A percentile compares a stretch with the other conserved stretches of the same genome.
These are phyloP conservation scores for Drosophila gunungcola DNA, from an alignment of 1,140 invertebrate species.

Conservation along the genomic window DNA sequence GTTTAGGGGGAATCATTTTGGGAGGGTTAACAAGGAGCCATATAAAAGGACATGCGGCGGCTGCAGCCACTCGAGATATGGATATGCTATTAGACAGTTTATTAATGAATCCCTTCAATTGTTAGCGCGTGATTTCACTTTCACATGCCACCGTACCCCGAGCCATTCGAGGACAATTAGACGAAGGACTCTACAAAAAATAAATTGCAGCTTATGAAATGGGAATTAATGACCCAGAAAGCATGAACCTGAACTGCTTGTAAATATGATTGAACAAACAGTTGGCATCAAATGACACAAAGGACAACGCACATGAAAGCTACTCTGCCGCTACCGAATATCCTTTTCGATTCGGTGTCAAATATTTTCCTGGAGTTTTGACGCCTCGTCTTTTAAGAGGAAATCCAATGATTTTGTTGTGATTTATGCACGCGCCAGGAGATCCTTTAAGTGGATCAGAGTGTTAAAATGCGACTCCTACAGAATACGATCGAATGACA, in stretches of 20 bases:
- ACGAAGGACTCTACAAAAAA: conserved; percentile 49
- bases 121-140: conserved; percentile 81
- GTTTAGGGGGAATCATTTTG: conserved; percentile 23
- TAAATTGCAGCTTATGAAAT: conserved; percentile 67
- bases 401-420: conserved; percentile 36
- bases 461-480: conserved; percentile 1
- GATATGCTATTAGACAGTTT: conserved; percentile 81
- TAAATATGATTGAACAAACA: conserved; percentile 78
- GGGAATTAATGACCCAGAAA: conserved; percentile 72
- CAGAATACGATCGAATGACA: not conserved
- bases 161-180: conserved; percentile 64
- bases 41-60: conserved; percentile 74
- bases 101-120: conserved; percentile 83
- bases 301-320: conserved; percentile 69
- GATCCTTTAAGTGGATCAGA: conserved; percentile 17
- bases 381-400: conserved; percentile 43
- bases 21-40: conserved; percentile 53
- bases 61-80: conserved; percentile 67
- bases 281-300: conserved; percentile 58
- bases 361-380: conserved; percentile 67
- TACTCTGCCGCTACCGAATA: conserved; percentile 55
- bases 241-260: conserved; percentile 43
- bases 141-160: conserved; percentile 47
- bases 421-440: conserved; percentile 54
- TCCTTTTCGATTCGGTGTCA: conserved; percentile 43